A percentile compares a stretch with the other conserved stretches of the same genome.
Conservation (phyloP, 2,888 invertebrate genomes). For the Caenorhabditis sp. region DNA sequence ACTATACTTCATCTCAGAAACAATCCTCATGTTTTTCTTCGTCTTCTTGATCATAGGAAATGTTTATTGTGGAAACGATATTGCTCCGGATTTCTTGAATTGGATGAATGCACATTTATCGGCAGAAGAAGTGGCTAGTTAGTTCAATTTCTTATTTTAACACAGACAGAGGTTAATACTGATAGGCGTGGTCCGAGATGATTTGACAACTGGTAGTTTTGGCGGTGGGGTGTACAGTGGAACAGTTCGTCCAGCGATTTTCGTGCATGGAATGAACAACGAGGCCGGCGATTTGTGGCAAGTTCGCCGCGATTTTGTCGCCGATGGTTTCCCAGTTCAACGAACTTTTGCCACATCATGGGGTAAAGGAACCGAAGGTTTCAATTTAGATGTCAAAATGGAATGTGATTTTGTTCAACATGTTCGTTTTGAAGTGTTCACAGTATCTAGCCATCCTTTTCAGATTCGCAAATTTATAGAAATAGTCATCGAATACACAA, state of each 20-base stretch:
- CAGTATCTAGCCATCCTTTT: too few relatives aligned
- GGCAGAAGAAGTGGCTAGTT: constrained; percentile 9
- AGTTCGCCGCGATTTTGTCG: constrained; percentile 18
- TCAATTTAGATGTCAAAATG: constrained; percentile 24
- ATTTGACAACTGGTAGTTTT: constrained; percentile 27
- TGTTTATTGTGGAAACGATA: constrained; percentile 7
- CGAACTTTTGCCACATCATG: constrained; percentile 37
- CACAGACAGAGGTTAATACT: background rate
- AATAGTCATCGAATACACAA: constrained; percentile 26
- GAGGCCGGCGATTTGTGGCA: constrained; percentile 36
- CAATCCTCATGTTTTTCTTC: background rate
- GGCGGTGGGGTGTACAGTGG: constrained; percentile 21
- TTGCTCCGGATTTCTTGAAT: constrained; percentile 22
- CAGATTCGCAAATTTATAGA: constrained; percentile 35
- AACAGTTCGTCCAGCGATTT: constrained; percentile 27
- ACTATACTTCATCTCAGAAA: constrained; percentile 5
- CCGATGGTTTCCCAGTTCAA: constrained; percentile 16
- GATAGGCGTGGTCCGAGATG: constrained; percentile 16
- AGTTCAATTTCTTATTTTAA: background rate
- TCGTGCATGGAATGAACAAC: constrained; percentile 39
- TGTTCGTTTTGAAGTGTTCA: constrained; percentile 7
- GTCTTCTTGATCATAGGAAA: background rate
- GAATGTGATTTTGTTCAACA: constrained; percentile 40
- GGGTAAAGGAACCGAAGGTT: constrained; percentile 28
- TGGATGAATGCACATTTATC: constrained; percentile 26